phyloP scores from a whole-genome alignment of 1,140 invertebrate genomes.

The Araneus ventricosus region DNA sequence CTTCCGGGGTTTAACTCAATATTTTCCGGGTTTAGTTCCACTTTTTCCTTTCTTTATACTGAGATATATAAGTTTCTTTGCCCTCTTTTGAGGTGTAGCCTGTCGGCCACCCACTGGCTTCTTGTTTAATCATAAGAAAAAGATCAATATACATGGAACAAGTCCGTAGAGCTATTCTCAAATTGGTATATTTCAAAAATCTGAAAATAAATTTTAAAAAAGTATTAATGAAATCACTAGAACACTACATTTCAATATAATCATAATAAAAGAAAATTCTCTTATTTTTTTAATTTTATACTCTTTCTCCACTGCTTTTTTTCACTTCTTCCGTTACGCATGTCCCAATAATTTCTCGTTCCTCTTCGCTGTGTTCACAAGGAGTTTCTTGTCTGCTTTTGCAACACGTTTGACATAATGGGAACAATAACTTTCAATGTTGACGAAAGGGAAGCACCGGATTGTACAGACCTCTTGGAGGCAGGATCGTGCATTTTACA shows the following conservation, averaged over 20 bases:
- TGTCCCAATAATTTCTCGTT: constrained; percentile 79
- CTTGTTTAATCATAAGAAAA: constrained; percentile 34
- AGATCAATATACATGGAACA: constrained; percentile 24
- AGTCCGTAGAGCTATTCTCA: background rate
- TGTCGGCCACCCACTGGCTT: too few species aligned
- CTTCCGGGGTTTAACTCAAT: too few species aligned
- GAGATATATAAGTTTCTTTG: too few species aligned
- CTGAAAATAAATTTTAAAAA: constrained; percentile 9
- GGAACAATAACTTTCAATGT: constrained; percentile 67
- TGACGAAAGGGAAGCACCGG: constrained; percentile 3
- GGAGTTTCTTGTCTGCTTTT: constrained; percentile 3
- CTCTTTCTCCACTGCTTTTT: constrained; percentile 78
- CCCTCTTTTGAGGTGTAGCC: too few species aligned
- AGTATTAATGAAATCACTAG: background rate
- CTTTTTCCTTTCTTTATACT: too few species aligned
- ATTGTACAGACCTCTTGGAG: background rate
- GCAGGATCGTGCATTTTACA: background rate
- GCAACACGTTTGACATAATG: constrained; percentile 76
- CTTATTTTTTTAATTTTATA: constrained; percentile 76
- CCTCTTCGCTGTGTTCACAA: constrained; percentile 77
- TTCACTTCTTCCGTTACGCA: constrained; percentile 79
- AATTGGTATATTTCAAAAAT: constrained; percentile 43
- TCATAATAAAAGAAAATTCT: too few species aligned
- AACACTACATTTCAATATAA: background rate
- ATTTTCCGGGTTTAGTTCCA: too few species aligned